Evolutionary conservation across 2,888 invertebrate species (phyloP).

Genomic region (Erannis defoliaria): DNA sequence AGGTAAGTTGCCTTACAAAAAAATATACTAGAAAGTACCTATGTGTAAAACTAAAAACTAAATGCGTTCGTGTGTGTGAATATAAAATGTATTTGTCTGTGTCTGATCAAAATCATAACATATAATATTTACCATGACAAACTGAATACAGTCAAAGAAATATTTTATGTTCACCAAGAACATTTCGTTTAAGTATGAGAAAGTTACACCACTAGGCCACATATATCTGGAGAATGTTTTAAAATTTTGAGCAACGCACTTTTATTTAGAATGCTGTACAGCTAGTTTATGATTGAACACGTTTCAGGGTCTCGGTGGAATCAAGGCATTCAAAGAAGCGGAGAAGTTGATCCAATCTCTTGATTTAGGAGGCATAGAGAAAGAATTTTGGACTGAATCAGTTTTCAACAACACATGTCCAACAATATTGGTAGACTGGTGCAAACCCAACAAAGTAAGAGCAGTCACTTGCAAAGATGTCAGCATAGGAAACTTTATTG

Average conservation of each 20-base stretch:
- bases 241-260: not conserved
- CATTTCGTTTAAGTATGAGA: no score
- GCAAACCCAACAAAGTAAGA: constrained; percentile 77
- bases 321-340: constrained; percentile 79
- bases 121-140: no score
- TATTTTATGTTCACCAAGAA: not conserved
- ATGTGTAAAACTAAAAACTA: no score
- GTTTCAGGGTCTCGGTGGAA: constrained; percentile 77
- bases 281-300: not conserved
- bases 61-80: no score
- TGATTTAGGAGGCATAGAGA: constrained; percentile 76
- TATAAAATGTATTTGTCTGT: no score
- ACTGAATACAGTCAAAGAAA: no score
- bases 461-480: constrained; percentile 83
- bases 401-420: constrained; percentile 80
- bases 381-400: constrained; percentile 79
- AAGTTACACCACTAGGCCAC: no score
- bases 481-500: constrained; percentile 81
- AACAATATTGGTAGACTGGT: constrained; percentile 79
- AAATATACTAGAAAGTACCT: no score
- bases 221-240: not conserved
- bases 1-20: constrained; percentile 57
- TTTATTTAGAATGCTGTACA: not conserved
- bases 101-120: no score
- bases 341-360: constrained; percentile 74